Evolutionary conservation across 2,797 vertebrate species (phyloP).

Genomic region (Acanthurus lineatus): DNA sequence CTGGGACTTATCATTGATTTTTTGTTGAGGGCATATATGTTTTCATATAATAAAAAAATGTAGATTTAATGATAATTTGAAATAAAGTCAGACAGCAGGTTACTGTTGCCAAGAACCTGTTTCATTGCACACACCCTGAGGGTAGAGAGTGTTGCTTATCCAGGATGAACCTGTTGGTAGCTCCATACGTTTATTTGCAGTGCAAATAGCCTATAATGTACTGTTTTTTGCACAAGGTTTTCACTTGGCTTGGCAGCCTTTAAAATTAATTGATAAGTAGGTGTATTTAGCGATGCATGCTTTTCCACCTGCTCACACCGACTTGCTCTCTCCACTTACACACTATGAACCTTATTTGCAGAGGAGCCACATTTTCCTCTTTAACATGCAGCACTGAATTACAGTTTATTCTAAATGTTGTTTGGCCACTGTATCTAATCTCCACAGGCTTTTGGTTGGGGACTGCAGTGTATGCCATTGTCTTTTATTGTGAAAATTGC

Average conservation of each 20-base stretch:
- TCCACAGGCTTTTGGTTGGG: constrained; percentile 14
- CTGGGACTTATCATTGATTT: too few species aligned
- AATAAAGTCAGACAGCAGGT: constrained; percentile 10
- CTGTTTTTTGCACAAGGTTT: constrained; percentile 34
- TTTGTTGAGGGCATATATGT: too few species aligned
- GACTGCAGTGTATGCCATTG: background rate
- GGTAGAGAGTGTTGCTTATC: constrained; percentile 54
- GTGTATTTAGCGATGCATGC: constrained; percentile 13
- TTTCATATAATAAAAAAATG: too few species aligned
- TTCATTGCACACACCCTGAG: constrained; percentile 39
- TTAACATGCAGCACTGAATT: constrained; percentile 7
- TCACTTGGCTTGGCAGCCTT: background rate
- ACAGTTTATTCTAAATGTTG: constrained; percentile 2
- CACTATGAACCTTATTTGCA: constrained; percentile 13
- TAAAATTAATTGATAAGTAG: constrained; percentile 19
- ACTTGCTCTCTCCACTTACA: too few species aligned
- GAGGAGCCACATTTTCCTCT: background rate
- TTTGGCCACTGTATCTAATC: constrained; percentile 6
- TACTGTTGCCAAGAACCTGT: constrained; percentile 50
- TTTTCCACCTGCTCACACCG: constrained; percentile 36
- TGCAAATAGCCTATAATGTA: constrained; percentile 51
- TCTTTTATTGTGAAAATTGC: constrained; percentile 29
- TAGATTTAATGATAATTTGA: background rate
- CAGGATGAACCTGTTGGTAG: constrained; percentile 40
- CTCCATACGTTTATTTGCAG: constrained; percentile 57